Base-by-base conservation (phyloP, 2,797 vertebrate species). In the Rhyacichthys aspro region DNA sequence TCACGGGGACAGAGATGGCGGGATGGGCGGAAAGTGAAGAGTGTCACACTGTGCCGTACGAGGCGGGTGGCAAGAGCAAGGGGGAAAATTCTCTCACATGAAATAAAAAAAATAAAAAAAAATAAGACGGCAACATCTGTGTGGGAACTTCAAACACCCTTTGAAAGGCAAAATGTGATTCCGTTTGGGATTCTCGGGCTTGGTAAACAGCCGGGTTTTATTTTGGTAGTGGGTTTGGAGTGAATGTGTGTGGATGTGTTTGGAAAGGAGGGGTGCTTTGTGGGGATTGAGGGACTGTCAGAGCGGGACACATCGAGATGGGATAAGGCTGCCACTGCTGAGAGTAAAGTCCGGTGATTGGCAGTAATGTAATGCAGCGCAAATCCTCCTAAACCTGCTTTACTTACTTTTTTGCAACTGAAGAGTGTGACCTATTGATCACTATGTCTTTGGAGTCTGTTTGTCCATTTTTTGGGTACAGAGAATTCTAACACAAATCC, bases 91-190 rank as follows among this genome's bases (percentile, higher is more conserved):
- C 49, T 74, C 76, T 74, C 64, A 72, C 74, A 75, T 85, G 69
- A 82, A 79, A 79, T 76, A 65, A 62, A 81, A 78, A 76, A 6
- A 28, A 55, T 65, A 74, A 62, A 70, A 79, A 68, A n/a, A 33
- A 43, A 53, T 62, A 53, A 76, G 66, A 77, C 71, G 33, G 74
- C 74, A 79, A 86, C 84, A 86, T 89, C 82, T 88, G 84, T 86
- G 85, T 52, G 48, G 78, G 71, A 84, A 86, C 84, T 89, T 89
- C 84, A 87, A 88, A 86, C 80, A 48, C 2, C 43, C 81, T 89
- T 88, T 86, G 86, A 90, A 89, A 79, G 63, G 68, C 67, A 80
- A 84, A 86, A 81, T 84, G 74, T 72, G 78, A 87, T 85, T 85
- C 78, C 70, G 61, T 83, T 85, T 17, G 84, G 88, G 82, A 85